Percentiles rank a stretch among this genome's conserved stretches.
These are phyloP conservation scores for Sycon ciliatum DNA, from an alignment of 37 sponge, comb jelly and placozoan species.

Conservation along the genomic window DNA sequence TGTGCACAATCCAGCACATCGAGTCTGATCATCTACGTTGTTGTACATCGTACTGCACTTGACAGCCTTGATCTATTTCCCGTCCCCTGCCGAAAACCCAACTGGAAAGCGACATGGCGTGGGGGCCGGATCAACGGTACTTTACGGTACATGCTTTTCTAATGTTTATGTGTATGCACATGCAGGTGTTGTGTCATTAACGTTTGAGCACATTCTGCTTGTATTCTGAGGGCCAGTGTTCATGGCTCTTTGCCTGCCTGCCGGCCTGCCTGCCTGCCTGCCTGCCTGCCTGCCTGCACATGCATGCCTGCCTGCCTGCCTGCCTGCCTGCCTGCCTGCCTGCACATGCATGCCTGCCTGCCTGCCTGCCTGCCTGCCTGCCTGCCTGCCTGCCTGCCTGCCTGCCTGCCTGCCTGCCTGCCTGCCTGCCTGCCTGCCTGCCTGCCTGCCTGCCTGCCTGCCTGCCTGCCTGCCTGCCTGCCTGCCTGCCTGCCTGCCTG, in stretches of 20 bases:
- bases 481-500: conserved; percentile 20
- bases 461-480: conserved; percentile 20
- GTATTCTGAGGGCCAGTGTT: too few relatives aligned
- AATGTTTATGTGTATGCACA: too few relatives aligned
- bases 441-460: conserved; percentile 20
- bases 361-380: conserved; percentile 20
- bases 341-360: conserved; percentile 16
- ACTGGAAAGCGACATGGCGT: too few relatives aligned
- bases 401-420: conserved; percentile 20
- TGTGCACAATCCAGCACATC: too few relatives aligned
- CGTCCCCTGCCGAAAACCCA: too few relatives aligned
- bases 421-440: conserved; percentile 20
- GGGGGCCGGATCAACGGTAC: too few relatives aligned
- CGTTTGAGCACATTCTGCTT: too few relatives aligned
- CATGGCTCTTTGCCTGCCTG: conserved; percentile 8
- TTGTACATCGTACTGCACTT: too few relatives aligned
- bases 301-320: conserved; percentile 19
- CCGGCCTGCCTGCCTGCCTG: conserved; percentile 19
- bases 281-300: conserved; percentile 20
- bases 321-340: conserved; percentile 20
- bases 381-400: conserved; percentile 20
- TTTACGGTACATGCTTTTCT: too few relatives aligned
- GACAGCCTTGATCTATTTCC: too few relatives aligned
- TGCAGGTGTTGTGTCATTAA: too few relatives aligned
- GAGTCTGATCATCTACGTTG: too few relatives aligned